Evolutionary conservation across 1,140 invertebrate species (phyloP).

Genomic region (Charaxes varanes): DNA sequence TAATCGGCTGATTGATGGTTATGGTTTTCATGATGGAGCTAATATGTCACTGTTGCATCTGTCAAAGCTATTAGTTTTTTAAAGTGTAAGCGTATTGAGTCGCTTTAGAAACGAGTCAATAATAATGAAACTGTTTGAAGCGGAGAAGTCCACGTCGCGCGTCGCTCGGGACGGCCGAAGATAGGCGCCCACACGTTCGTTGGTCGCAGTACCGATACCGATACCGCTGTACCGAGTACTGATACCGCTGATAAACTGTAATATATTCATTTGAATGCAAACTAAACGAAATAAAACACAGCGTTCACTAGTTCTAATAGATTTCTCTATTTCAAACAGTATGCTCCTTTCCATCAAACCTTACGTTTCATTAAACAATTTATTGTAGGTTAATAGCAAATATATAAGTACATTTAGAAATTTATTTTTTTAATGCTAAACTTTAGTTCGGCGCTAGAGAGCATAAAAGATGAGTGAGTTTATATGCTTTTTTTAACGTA

Average conservation of each 20-base stretch:
- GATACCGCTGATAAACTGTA: constrained; percentile 58
- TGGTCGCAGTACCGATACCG: too few species aligned
- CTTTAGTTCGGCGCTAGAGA: too few species aligned
- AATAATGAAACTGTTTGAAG: background rate
- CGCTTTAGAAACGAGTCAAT: constrained; percentile 1
- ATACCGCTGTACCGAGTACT: too few species aligned
- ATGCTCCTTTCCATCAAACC: too few species aligned
- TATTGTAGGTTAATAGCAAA: too few species aligned
- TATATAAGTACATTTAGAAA: too few species aligned
- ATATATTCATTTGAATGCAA: constrained; percentile 62
- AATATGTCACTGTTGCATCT: constrained; percentile 19
- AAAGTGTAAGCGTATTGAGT: background rate
- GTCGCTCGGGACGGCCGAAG: constrained; percentile 28
- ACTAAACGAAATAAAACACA: constrained; percentile 39
- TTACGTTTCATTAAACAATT: too few species aligned
- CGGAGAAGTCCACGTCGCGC: constrained; percentile 11
- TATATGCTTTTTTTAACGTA: too few species aligned
- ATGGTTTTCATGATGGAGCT: constrained; percentile 53
- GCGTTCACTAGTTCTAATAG: constrained; percentile 28
- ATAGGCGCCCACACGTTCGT: constrained; percentile 55
- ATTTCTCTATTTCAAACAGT: too few species aligned
- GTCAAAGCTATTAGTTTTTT: constrained; percentile 5
- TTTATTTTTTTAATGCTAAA: too few species aligned
- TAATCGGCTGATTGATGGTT: constrained; percentile 49
- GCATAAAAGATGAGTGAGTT: too few species aligned